These are phyloP conservation scores for Diabrotica balteata DNA, from an alignment of 2,888 invertebrate species.

Conservation along the genomic window DNA sequence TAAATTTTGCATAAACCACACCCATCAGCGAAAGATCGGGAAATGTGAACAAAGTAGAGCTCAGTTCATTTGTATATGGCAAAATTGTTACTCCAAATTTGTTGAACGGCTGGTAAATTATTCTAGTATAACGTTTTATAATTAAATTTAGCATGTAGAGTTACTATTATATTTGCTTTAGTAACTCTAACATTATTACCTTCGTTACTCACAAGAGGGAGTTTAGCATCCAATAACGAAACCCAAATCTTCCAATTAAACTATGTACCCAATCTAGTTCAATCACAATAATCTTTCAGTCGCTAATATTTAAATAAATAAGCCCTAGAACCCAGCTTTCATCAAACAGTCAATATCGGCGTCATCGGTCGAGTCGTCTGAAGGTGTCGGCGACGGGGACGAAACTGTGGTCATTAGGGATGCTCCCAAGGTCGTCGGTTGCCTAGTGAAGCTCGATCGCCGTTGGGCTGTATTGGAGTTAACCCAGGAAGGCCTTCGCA, in stretches of 20 bases:
- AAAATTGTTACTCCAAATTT: too few species aligned
- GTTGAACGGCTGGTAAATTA: too few species aligned
- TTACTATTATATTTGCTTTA: too few species aligned
- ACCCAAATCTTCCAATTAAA: background rate
- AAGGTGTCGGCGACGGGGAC: constrained; percentile 66
- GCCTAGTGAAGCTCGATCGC: constrained; percentile 68
- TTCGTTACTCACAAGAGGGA: too few species aligned
- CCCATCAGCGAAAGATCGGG: too few species aligned
- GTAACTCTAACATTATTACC: too few species aligned
- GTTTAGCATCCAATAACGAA: background rate
- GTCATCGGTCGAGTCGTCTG: constrained; percentile 59
- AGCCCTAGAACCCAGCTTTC: constrained; percentile 53
- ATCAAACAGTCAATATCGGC: constrained; percentile 57
- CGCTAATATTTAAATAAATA: constrained; percentile 10
- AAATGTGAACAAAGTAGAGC: too few species aligned
- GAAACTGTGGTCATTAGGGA: constrained; percentile 65
- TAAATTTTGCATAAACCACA: too few species aligned
- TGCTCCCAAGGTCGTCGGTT: constrained; percentile 67
- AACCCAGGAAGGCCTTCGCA: constrained; percentile 56
- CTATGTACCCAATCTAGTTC: constrained; percentile 5
- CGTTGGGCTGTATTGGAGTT: constrained; percentile 62
- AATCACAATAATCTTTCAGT: constrained; percentile 26
- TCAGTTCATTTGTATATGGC: too few species aligned
- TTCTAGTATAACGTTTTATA: too few species aligned
- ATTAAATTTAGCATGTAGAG: too few species aligned